These are phyloP conservation scores for Galleria mellonella DNA, from an alignment of 1,140 invertebrate species.

Conservation along the genomic window DNA sequence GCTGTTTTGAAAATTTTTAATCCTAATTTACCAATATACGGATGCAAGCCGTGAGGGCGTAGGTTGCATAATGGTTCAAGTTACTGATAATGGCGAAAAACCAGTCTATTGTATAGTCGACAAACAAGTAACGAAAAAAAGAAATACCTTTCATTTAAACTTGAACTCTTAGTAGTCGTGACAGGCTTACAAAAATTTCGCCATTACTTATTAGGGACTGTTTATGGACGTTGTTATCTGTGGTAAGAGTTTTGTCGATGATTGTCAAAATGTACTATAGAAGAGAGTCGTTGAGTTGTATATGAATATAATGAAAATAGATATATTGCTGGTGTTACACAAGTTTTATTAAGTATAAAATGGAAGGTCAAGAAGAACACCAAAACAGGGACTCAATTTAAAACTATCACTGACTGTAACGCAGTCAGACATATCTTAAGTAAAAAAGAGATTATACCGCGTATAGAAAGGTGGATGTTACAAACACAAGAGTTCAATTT, in stretches of 20 bases:
- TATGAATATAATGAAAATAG: no score
- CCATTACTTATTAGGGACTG: slow-evolving; percentile 17
- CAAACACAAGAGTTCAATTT: slow-evolving; percentile 23
- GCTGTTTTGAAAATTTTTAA: slow-evolving; percentile 11
- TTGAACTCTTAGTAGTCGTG: slow-evolving; percentile 32
- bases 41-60: slow-evolving; percentile 17
- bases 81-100: slow-evolving; percentile 10
- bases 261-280: no score
- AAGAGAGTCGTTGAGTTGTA: no score
- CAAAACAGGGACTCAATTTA: no score
- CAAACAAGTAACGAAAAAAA: slow-evolving; percentile 16
- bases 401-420: slow-evolving; percentile 27
- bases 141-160: slow-evolving; percentile 21
- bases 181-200: slow-evolving; percentile 23
- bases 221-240: no score
- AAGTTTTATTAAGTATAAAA: no score
- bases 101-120: slow-evolving; percentile 16
- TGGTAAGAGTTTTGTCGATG: no score
- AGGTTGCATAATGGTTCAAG: slow-evolving; percentile 12
- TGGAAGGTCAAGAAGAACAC: no score
- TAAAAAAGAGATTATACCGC: slow-evolving; percentile 22
- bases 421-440: slow-evolving; percentile 19
- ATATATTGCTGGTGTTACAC: no score
- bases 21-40: slow-evolving; percentile 10
- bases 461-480: slow-evolving; percentile 26